Percentiles rank a stretch among this genome's conserved stretches.
Conservation (phyloP, 2,797 vertebrate genomes). For the Falco novaeseelandiae region DNA sequence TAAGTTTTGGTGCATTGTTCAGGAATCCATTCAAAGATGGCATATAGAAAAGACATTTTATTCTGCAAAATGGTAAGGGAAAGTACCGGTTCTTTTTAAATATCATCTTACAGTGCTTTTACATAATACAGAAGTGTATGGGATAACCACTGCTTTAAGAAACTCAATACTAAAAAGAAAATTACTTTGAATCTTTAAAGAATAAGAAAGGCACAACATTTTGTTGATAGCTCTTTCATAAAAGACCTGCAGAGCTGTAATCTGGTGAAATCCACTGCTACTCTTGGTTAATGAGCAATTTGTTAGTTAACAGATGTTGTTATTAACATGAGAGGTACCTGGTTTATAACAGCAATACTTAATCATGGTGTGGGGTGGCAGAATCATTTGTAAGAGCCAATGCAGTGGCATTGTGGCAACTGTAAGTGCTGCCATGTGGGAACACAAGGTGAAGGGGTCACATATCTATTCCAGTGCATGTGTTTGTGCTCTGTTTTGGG, state of each 20-base stretch:
- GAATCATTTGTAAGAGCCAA: constrained; percentile 28
- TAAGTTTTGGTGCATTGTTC: constrained; percentile 64
- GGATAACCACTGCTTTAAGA: constrained; percentile 44
- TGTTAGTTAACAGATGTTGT: constrained; percentile 76
- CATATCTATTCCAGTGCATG: neutral
- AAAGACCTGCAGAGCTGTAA: constrained; percentile 61
- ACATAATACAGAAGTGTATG: constrained; percentile 2
- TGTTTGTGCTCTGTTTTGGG: neutral
- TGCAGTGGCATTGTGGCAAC: constrained; percentile 10
- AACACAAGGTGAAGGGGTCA: constrained; percentile 27
- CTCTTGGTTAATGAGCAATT: constrained; percentile 72
- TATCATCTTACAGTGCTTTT: constrained; percentile 31
- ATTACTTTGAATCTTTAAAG: constrained; percentile 36
- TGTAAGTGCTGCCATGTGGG: constrained; percentile 47
- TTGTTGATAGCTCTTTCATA: neutral
- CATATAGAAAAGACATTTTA: constrained; percentile 44
- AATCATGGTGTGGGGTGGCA: constrained; percentile 55
- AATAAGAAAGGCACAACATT: neutral
- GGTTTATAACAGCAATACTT: constrained; percentile 77
- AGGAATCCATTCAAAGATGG: constrained; percentile 37
- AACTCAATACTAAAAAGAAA: constrained; percentile 26
- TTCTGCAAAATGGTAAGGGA: constrained; percentile 33
- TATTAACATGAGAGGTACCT: constrained; percentile 68
- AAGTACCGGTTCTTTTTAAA: constrained; percentile 36
- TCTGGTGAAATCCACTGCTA: constrained; percentile 68